Percentiles rank a stretch among this genome's conserved stretches.
Evolutionary conservation across 1,140 invertebrate genomes (phyloP).

Genomic region (Nylanderia fulva): DNA sequence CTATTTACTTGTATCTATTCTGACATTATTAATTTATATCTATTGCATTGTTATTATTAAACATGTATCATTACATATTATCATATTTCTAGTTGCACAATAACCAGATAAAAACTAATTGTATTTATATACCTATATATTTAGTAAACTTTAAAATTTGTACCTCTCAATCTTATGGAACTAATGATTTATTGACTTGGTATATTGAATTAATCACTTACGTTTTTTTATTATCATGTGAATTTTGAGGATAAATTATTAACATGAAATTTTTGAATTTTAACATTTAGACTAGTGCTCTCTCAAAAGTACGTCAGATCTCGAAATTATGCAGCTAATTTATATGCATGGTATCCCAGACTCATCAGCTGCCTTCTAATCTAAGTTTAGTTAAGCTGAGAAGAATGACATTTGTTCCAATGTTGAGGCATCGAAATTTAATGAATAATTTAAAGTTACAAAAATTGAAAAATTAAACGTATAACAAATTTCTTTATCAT

Average conservation of each 20-base stretch:
- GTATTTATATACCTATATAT: neutral
- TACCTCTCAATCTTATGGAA: neutral
- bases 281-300: neutral
- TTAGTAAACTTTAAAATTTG: neutral
- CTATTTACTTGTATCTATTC: neutral
- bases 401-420: slow-evolving; percentile 2
- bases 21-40: neutral
- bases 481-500: neutral
- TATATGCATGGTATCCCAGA: neutral
- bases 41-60: neutral
- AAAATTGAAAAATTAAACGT: neutral
- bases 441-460: neutral
- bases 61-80: neutral
- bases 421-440: neutral
- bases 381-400: neutral
- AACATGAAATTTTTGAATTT: slow-evolving; percentile 5
- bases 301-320: neutral
- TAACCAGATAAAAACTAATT: neutral
- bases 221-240: neutral
- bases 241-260: neutral
- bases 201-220: neutral
- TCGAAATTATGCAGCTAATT: slow-evolving; percentile 26
- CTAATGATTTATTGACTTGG: neutral
- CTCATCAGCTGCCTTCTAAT: neutral
- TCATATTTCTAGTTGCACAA: neutral